Conservation (phyloP, 2,888 invertebrate genomes). For the Bhutanitis thaidina region DNA sequence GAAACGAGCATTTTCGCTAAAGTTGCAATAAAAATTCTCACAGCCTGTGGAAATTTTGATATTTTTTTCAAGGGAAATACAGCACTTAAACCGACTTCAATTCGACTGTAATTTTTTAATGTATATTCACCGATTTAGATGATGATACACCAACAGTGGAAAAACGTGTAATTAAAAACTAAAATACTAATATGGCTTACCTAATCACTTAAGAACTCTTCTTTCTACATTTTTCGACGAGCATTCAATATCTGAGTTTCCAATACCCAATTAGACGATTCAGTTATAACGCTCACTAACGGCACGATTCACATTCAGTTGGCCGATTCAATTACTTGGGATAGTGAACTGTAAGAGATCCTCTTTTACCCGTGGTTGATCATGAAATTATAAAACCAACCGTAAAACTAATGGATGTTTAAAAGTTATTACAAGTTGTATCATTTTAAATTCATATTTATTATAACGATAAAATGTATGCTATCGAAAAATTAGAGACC, state of each 20-base stretch:
- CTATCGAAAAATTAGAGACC: no score
- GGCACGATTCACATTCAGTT: slow-evolving; percentile 16
- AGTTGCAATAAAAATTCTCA: not conserved
- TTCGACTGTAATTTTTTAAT: no score
- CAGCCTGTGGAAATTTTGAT: not conserved
- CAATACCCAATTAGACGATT: slow-evolving; percentile 19
- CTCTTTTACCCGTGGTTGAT: not conserved
- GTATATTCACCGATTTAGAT: no score
- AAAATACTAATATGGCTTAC: no score
- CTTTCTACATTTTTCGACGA: not conserved
- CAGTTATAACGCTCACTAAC: slow-evolving; percentile 17
- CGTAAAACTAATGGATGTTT: not conserved
- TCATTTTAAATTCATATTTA: no score
- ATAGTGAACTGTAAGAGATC: slow-evolving; percentile 17
- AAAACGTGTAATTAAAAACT: no score
- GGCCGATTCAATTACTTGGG: slow-evolving; percentile 18
- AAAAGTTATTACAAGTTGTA: not conserved
- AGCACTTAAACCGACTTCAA: no score
- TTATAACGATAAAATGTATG: no score
- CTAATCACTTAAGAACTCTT: no score
- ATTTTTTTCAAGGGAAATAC: not conserved
- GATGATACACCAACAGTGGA: no score
- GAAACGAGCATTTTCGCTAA: not conserved
- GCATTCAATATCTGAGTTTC: slow-evolving; percentile 13
- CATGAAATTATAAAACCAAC: slow-evolving; percentile 2